Conservation (phyloP, 1,140 invertebrate species). For the Brachionus manjavacas region DNA sequence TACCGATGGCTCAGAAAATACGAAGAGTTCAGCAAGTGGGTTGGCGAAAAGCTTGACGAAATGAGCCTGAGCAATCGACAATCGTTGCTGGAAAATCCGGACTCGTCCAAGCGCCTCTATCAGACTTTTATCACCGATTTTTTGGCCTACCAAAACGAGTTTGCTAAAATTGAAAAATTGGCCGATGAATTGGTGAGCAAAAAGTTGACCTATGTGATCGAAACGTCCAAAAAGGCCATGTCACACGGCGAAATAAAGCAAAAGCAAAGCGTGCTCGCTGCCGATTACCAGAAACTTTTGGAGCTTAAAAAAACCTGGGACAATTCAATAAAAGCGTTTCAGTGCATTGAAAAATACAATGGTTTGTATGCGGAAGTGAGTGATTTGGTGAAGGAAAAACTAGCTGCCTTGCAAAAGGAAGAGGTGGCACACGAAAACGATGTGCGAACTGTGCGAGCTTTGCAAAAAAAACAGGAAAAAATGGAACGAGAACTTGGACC, state of each 20-base stretch:
- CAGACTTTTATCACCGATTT: constrained; percentile 89
- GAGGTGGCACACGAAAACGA: neutral
- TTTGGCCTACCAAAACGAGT: constrained; percentile 79
- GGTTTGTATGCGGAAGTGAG: constrained; percentile 1
- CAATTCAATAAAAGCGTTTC: constrained; percentile 37
- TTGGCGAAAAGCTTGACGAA: constrained; percentile 82
- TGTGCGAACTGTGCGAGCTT: constrained; percentile 15
- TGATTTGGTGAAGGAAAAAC: constrained; percentile 28
- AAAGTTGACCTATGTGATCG: neutral
- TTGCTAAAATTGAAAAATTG: constrained; percentile 79
- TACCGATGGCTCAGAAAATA: constrained; percentile 94
- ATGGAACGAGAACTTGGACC: constrained; percentile 19
- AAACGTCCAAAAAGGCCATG: constrained; percentile 23
- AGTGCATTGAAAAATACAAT: constrained; percentile 35
- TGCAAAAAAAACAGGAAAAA: constrained; percentile 36
- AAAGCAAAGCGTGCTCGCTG: neutral
- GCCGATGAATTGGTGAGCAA: constrained; percentile 67
- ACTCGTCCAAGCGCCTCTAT: constrained; percentile 72
- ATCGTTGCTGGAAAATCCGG: constrained; percentile 74
- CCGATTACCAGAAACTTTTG: neutral
- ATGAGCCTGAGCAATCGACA: constrained; percentile 74
- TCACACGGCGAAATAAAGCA: constrained; percentile 18
- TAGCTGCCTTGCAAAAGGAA: constrained; percentile 12
- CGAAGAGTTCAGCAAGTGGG: constrained; percentile 95
- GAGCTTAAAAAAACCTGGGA: constrained; percentile 38